A percentile compares a stretch with the other conserved stretches of the same genome.
These are phyloP conservation scores for Camponotus floridanus DNA, from an alignment of 1,140 invertebrate species.

Conservation along the genomic window DNA sequence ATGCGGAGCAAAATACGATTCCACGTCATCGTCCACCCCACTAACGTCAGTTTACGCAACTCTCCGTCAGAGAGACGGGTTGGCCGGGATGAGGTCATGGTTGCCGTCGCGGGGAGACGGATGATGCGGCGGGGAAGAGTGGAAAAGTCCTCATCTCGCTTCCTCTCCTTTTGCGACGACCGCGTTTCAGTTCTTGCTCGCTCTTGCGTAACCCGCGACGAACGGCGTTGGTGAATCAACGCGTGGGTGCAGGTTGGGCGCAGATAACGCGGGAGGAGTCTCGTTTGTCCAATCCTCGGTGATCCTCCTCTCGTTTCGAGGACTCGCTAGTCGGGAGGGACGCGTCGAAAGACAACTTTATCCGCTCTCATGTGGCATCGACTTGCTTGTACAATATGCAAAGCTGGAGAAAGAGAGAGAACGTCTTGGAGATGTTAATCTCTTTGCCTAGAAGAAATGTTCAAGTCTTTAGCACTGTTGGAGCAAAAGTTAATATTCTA, in stretches of 20 bases:
- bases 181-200: conserved; percentile 46
- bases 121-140: conserved; percentile 36
- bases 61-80: conserved; percentile 21
- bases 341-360: conserved; percentile 50
- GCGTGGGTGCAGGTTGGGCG: conserved; percentile 83
- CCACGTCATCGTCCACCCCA: conserved; percentile 42
- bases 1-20: conserved; percentile 37
- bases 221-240: conserved; percentile 67
- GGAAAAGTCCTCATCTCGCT: conserved; percentile 50
- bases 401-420: no score
- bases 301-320: conserved; percentile 74
- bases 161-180: conserved; percentile 28
- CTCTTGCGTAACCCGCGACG: conserved; percentile 40
- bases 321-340: neutral
- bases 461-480: neutral
- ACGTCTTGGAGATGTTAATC: conserved; percentile 1
- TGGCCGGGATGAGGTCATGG: conserved; percentile 71
- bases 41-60: conserved; percentile 60
- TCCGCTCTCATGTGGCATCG: conserved; percentile 5
- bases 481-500: neutral
- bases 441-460: neutral
- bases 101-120: conserved; percentile 47
- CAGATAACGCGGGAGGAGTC: conserved; percentile 84
- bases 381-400: neutral
- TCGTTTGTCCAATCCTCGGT: conserved; percentile 85